phyloP scores from a whole-genome alignment of 1,140 invertebrate species.

The Tetragonula clypearis region DNA sequence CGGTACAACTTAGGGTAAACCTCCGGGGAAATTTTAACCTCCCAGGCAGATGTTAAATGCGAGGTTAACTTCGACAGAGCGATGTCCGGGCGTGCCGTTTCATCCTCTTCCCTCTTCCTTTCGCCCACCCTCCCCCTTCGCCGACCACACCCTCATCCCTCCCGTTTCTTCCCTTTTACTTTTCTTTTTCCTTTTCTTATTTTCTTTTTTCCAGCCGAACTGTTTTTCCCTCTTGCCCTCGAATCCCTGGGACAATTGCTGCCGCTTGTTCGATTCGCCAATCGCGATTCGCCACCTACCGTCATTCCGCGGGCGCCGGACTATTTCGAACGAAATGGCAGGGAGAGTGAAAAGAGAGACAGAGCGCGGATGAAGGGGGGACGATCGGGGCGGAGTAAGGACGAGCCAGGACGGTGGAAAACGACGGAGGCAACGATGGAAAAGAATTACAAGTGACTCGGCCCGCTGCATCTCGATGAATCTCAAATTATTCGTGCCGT shows the following conservation, averaged over 20 bases:
- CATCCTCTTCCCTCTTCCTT: too few relatives aligned
- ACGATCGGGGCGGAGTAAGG: conserved; percentile 42
- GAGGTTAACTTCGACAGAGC: conserved; percentile 76
- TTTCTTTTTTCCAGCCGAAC: neutral
- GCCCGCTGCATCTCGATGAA: conserved; percentile 78
- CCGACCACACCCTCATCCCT: conserved; percentile 12
- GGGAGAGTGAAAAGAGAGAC: conserved; percentile 74
- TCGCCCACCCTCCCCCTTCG: neutral
- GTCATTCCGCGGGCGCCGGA: conserved; percentile 52
- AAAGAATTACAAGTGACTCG: conserved; percentile 81
- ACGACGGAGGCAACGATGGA: conserved; percentile 67
- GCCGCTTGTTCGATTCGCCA: conserved; percentile 14
- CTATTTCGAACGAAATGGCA: conserved; percentile 74
- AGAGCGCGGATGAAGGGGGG: conserved; percentile 24
- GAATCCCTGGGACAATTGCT: conserved; percentile 16
- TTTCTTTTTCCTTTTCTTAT: too few relatives aligned
- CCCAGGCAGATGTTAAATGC: conserved; percentile 77
- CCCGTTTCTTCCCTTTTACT: neutral
- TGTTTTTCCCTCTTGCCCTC: conserved; percentile 34
- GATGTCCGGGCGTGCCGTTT: conserved; percentile 43
- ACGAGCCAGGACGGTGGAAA: conserved; percentile 29
- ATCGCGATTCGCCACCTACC: conserved; percentile 56
- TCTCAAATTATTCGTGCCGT: conserved; percentile 78
- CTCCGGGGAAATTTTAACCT: conserved; percentile 79
- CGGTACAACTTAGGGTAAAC: conserved; percentile 73